Percentiles rank a stretch among this genome's conserved stretches.
These are phyloP conservation scores for Graphium colonna DNA, from an alignment of 2,888 invertebrate species.

Conservation along the genomic window DNA sequence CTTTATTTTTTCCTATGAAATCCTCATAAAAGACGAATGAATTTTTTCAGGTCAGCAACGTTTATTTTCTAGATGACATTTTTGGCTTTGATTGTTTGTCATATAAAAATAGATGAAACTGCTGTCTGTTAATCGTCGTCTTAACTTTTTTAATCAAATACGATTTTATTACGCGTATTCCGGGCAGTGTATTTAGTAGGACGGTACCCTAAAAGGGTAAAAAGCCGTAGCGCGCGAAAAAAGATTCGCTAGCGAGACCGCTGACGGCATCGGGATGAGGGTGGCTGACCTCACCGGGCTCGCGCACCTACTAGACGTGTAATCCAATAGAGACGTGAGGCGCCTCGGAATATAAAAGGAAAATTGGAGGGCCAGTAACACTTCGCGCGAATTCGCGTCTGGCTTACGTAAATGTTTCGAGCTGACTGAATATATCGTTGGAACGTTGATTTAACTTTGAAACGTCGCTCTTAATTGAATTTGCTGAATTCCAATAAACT, in stretches of 20 bases:
- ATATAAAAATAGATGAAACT: too few species aligned
- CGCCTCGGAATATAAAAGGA: slow-evolving; percentile 24
- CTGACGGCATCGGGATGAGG: slow-evolving; percentile 22
- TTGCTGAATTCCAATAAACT: too few species aligned
- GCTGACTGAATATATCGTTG: background rate
- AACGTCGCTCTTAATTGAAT: background rate
- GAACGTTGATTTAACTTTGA: background rate
- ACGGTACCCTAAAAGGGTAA: slow-evolving; percentile 12
- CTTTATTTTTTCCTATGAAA: too few species aligned
- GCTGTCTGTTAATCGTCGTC: too few species aligned
- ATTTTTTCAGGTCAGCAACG: too few species aligned
- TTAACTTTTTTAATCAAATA: too few species aligned
- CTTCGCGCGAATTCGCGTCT: slow-evolving; percentile 17
- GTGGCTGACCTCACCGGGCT: slow-evolving; percentile 26
- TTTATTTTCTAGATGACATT: too few species aligned
- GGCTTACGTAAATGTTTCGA: slow-evolving; percentile 4
- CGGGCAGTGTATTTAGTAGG: too few species aligned
- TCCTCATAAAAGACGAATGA: too few species aligned
- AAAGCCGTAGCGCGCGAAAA: slow-evolving; percentile 16
- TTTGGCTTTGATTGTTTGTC: too few species aligned
- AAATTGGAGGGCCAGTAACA: slow-evolving; percentile 28
- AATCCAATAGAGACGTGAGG: slow-evolving; percentile 27
- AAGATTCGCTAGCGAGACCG: slow-evolving; percentile 20
- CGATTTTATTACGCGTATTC: too few species aligned
- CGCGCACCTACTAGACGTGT: slow-evolving; percentile 21